A percentile compares a stretch with the other conserved stretches of the same genome.
These are phyloP conservation scores for Sisyra terminalis DNA, from an alignment of 2,888 invertebrate genomes.

Conservation along the genomic window DNA sequence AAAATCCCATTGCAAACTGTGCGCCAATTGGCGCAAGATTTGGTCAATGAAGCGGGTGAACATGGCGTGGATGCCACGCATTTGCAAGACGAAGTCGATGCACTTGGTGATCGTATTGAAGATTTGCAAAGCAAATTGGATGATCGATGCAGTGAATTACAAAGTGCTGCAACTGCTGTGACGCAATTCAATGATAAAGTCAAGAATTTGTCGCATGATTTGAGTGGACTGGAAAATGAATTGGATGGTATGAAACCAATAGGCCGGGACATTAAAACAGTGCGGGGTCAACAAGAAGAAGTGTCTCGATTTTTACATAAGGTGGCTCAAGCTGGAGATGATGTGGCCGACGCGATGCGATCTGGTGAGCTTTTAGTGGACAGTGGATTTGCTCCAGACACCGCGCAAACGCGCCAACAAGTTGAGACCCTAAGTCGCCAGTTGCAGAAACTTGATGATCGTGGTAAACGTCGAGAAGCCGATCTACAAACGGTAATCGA, in stretches of 20 bases:
- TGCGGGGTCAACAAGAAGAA: conserved; percentile 71
- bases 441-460: conserved; percentile 62
- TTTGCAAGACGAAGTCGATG: conserved; percentile 62
- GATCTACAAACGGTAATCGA: conserved; percentile 61
- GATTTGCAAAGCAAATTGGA: conserved; percentile 62
- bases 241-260: conserved; percentile 74
- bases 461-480: conserved; percentile 59
- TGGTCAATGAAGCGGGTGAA: conserved; percentile 58
- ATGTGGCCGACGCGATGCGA: conserved; percentile 48
- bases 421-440: conserved; percentile 65
- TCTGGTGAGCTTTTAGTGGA: conserved; percentile 66
- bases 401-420: conserved; percentile 67
- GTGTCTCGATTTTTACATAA: conserved; percentile 47
- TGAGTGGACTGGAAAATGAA: conserved; percentile 67
- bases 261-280: conserved; percentile 72
- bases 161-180: conserved; percentile 73
- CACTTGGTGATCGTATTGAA: conserved; percentile 56
- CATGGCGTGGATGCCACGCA: conserved; percentile 61
- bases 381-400: conserved; percentile 71
- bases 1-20: conserved; percentile 54
- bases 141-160: conserved; percentile 61
- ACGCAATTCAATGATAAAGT: conserved; percentile 80
- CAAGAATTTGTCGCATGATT: conserved; percentile 57
- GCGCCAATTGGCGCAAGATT: conserved; percentile 54
- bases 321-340: conserved; percentile 45